These are phyloP conservation scores for Cactoblastis cactorum DNA, from an alignment of 2,888 invertebrate genomes.

Conservation along the genomic window DNA sequence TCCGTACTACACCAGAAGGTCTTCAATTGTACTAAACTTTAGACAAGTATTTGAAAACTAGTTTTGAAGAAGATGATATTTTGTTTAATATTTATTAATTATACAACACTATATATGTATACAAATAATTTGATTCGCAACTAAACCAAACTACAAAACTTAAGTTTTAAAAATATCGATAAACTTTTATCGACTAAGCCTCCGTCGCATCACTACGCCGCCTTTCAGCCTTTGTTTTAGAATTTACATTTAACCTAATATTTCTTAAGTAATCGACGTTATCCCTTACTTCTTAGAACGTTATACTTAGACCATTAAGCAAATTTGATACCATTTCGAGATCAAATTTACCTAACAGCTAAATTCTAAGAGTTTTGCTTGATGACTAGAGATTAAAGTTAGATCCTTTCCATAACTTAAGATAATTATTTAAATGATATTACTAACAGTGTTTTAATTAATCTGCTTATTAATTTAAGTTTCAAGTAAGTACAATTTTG, in stretches of 20 bases:
- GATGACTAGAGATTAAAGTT: constrained; percentile 44
- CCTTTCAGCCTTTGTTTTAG: constrained; percentile 36
- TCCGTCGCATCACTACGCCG: constrained; percentile 17
- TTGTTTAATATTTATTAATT: no score
- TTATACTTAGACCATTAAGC: constrained; percentile 30
- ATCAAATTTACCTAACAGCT: constrained; percentile 29
- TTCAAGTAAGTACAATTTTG: background rate
- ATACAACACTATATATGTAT: no score
- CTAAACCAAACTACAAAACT: background rate
- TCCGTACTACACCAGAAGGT: no score
- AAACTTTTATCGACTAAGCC: background rate
- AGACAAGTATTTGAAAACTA: no score
- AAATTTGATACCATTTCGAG: constrained; percentile 28
- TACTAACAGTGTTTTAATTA: constrained; percentile 35
- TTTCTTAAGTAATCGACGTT: constrained; percentile 3
- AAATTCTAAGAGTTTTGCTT: constrained; percentile 24
- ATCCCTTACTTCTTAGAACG: constrained; percentile 24
- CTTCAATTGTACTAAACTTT: no score
- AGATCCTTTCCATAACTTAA: constrained; percentile 34
- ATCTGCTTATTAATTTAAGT: background rate
- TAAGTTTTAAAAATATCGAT: background rate
- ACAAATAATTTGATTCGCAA: no score
- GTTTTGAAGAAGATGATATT: no score
- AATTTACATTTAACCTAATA: constrained; percentile 22
- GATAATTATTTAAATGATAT: constrained; percentile 27